Evolutionary conservation across 1,140 invertebrate genomes (phyloP), one percentile per base, ranked within the genome.

Genomic region (Drosophila ironensis): DNA sequence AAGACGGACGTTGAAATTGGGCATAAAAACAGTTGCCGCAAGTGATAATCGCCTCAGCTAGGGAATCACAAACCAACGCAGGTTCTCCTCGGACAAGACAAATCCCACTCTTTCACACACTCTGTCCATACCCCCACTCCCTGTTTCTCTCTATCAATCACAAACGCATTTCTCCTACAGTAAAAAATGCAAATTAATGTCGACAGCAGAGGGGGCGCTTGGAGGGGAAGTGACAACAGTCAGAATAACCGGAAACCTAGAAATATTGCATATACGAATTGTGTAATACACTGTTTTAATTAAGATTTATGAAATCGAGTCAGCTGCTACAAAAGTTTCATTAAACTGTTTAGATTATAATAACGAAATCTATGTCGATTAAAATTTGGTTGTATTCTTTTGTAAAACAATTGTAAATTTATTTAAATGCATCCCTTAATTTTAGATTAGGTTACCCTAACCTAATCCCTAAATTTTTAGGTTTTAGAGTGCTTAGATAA

Each of bases 1-100:
- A 40, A 78, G 74, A 78, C 84, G 84, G 84, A 88, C 84, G 84
- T 84, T 75, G 56, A 78, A 80, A 84, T 84, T 86, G 80, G 78
- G 80, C 80, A 84, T 86, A 75, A 84, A 86, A 74, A 74, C 59
- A 42, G 71, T 57, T 80, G 69, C 78, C 78, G 80, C 78, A 54
- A 77, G 61, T 74, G 80, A 86, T 86, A 84, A 86, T 86, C 78
- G 63, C 48, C 24, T 68, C 37, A 35, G 66, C 63, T 70, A 70
- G 66, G 68, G 67, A 63, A 63, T 61, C 56, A 27, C 54, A 47
- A 59, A 25, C 40, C 40, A 14, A 45, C 16, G 52, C 52, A 61
- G 52, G 57, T 61, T 12, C 52, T 52, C 28, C 52, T n/a, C n/a
- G n/a, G n/a, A n/a, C n/a, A n/a, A 22, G 16, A 69, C 20, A 41